Conservation (phyloP, 2,113 vertebrate genomes). For the Planiliza haematocheilus region DNA sequence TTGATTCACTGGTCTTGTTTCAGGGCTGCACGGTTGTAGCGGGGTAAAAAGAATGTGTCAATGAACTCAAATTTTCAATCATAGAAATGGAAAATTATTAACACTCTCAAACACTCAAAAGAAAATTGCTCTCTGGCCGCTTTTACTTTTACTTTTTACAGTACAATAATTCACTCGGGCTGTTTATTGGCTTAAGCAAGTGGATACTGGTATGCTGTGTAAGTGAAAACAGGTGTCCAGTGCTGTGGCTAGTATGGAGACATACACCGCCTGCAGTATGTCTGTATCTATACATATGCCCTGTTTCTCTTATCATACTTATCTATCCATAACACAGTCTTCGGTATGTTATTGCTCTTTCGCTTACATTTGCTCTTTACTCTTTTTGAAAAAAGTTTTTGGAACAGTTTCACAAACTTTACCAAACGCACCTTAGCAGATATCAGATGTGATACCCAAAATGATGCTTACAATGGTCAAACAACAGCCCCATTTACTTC, state of each 20-base stretch:
- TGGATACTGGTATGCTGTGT: slow-evolving; percentile 74
- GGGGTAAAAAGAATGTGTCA: background rate
- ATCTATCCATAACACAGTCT: slow-evolving; percentile 9
- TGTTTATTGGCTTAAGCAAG: slow-evolving; percentile 76
- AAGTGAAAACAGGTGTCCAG: slow-evolving; percentile 80
- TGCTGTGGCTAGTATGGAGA: slow-evolving; percentile 52
- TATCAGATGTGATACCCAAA: slow-evolving; percentile 13
- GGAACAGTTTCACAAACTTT: slow-evolving; percentile 16
- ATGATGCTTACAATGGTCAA: slow-evolving; percentile 23
- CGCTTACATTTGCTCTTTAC: background rate
- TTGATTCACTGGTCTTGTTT: background rate
- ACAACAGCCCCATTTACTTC: slow-evolving; percentile 30
- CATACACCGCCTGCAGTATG: slow-evolving; percentile 45
- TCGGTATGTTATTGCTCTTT: slow-evolving; percentile 7
- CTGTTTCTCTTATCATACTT: slow-evolving; percentile 13
- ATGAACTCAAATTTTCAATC: slow-evolving; percentile 12
- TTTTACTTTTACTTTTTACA: slow-evolving; percentile 57
- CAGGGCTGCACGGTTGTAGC: background rate
- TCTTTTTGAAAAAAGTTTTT: background rate
- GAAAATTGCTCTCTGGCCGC: slow-evolving; percentile 42
- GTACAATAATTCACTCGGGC: slow-evolving; percentile 64
- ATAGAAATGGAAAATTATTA: slow-evolving; percentile 37
- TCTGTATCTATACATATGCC: slow-evolving; percentile 38
- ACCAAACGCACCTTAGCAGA: background rate
- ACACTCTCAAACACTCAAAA: slow-evolving; percentile 37